Conservation (phyloP, 2,113 vertebrate species). For the Neoarius graeffei region DNA sequence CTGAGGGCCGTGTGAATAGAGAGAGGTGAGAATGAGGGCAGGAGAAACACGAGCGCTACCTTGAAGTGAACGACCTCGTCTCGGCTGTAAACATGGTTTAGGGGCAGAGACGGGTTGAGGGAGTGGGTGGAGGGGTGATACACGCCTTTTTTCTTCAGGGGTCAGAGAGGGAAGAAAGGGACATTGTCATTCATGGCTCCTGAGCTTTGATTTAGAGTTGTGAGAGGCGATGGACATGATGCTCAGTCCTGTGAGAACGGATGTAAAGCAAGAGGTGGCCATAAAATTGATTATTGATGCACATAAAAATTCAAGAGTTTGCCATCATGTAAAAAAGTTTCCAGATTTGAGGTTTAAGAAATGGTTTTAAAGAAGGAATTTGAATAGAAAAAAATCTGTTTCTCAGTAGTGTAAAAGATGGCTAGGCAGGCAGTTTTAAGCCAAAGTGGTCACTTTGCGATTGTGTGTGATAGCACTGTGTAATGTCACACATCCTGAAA, state of each 20-base stretch:
- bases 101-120: slow-evolving; percentile 47
- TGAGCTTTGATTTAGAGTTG: slow-evolving; percentile 59
- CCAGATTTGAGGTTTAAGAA: not conserved
- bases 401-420: not conserved
- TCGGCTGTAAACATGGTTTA: slow-evolving; percentile 67
- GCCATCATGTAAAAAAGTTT: not conserved
- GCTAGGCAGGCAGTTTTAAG: not conserved
- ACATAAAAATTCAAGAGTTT: slow-evolving; percentile 16
- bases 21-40: slow-evolving; percentile 59
- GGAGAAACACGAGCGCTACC: slow-evolving; percentile 63
- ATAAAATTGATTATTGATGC: slow-evolving; percentile 50
- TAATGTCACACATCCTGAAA: not conserved
- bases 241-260: slow-evolving; percentile 42
- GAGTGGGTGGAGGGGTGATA: slow-evolving; percentile 13
- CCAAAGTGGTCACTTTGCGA: not conserved
- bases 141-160: slow-evolving; percentile 51
- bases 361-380: not conserved
- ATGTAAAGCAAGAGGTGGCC: slow-evolving; percentile 41
- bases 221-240: slow-evolving; percentile 44
- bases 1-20: slow-evolving; percentile 43
- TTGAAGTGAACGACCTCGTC: slow-evolving; percentile 69
- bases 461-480: not conserved
- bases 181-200: slow-evolving; percentile 59
- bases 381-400: not conserved
- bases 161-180: slow-evolving; percentile 39